phyloP scores from a whole-genome alignment of 2,113 vertebrate genomes.

The Arenaria interpres region DNA sequence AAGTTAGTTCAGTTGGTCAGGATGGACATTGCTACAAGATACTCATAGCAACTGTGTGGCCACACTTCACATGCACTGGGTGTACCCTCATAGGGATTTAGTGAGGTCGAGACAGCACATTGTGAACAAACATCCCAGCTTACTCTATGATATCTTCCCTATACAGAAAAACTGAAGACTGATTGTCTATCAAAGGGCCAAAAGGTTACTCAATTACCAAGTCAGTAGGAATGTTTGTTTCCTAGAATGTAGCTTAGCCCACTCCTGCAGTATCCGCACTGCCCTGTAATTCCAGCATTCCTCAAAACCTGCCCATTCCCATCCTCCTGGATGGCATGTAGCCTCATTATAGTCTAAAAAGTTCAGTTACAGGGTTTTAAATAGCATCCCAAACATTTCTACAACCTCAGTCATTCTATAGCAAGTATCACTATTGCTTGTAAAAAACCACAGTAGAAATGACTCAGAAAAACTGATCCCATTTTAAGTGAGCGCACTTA shows the following conservation, averaged over 20 bases:
- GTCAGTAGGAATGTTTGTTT: neutral
- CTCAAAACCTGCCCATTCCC: neutral
- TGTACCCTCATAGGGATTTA: neutral
- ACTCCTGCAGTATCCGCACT: neutral
- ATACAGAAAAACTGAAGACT: neutral
- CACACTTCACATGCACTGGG: accelerated
- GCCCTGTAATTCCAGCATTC: neutral
- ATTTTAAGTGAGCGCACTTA: neutral
- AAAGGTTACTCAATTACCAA: neutral
- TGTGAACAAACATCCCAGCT: neutral
- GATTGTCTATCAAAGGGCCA: neutral
- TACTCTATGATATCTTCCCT: neutral
- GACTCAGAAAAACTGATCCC: neutral
- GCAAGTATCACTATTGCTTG: neutral
- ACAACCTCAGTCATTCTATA: neutral
- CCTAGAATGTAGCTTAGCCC: neutral
- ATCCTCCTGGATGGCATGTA: neutral
- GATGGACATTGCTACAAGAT: neutral
- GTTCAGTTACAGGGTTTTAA: neutral
- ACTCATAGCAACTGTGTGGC: neutral
- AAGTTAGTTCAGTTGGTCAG: neutral
- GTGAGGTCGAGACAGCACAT: neutral
- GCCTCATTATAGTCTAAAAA: neutral
- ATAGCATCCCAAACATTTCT: neutral
- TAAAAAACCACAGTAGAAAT: neutral